Percentiles rank a stretch among this genome's conserved stretches.
phyloP scores from a whole-genome alignment of 2,888 invertebrate genomes.

The Galerucella nymphaeae region DNA sequence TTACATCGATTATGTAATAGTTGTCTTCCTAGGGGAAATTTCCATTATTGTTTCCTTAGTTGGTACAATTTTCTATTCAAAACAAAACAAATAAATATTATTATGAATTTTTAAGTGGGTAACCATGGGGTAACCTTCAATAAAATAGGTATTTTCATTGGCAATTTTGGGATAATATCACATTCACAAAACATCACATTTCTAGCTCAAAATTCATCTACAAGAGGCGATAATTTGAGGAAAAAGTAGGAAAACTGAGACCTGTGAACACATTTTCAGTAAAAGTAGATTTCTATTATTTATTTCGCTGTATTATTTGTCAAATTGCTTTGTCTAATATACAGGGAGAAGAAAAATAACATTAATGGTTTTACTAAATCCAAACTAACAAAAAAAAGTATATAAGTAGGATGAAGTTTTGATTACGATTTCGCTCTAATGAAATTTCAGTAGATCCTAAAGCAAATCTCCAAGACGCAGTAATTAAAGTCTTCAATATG shows the following conservation, averaged over 20 bases:
- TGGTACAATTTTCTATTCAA: not conserved
- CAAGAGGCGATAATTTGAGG: no score
- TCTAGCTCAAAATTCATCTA: no score
- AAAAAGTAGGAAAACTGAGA: no score
- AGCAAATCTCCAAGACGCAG: constrained; percentile 33
- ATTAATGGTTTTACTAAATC: constrained; percentile 21
- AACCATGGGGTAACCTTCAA: no score
- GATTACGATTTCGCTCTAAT: constrained; percentile 31
- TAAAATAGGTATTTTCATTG: no score
- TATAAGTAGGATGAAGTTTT: constrained; percentile 23
- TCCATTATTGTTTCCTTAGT: not conserved
- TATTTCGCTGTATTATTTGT: no score
- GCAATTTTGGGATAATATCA: no score
- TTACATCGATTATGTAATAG: not conserved
- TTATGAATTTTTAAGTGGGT: not conserved
- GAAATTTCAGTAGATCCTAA: constrained; percentile 40
- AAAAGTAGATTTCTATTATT: no score
- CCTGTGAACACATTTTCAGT: no score
- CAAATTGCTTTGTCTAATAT: no score
- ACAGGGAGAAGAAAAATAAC: not conserved
- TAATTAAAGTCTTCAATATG: constrained; percentile 43
- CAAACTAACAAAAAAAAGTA: constrained; percentile 12
- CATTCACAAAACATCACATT: no score
- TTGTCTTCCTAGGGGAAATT: not conserved
- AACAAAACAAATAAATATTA: not conserved